A percentile compares a stretch with the other conserved stretches of the same genome.
Conservation (phyloP, 2,113 vertebrate species). For the Camelus dromedarius region DNA sequence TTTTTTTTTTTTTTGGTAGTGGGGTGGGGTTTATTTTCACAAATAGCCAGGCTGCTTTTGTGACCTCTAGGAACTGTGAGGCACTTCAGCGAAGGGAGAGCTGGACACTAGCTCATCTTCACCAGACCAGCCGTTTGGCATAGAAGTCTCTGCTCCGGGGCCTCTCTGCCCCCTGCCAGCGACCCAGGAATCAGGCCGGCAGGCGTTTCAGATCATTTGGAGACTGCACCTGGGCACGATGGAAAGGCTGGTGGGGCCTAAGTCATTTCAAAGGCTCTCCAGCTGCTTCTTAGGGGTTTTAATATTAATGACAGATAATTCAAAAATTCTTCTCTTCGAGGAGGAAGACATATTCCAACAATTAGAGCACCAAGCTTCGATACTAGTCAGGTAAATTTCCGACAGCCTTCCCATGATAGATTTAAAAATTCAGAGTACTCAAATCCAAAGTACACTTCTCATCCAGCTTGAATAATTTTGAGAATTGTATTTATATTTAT, state of each 20-base stretch:
- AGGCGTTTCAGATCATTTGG: constrained; percentile 58
- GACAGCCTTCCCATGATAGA: background rate
- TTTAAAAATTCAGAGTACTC: constrained; percentile 29
- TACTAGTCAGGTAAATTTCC: background rate
- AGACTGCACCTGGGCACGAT: constrained; percentile 44
- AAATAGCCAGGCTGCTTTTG: background rate
- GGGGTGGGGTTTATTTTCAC: background rate
- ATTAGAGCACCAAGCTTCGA: background rate
- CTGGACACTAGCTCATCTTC: background rate
- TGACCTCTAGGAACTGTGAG: background rate
- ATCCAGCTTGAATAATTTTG: background rate
- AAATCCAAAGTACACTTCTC: background rate
- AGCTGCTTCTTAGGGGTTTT: constrained; percentile 54
- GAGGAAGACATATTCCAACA: background rate
- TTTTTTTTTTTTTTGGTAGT: background rate
- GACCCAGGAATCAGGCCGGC: background rate
- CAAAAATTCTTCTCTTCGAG: constrained; percentile 60
- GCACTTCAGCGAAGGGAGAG: background rate
- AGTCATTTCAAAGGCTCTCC: constrained; percentile 57
- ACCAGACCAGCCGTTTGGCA: background rate
- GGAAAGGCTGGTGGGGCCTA: constrained; percentile 45
- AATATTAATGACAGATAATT: constrained; percentile 75
- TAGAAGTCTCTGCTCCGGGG: background rate
- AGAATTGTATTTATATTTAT: constrained; percentile 35
- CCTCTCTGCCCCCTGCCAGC: background rate